Conservation (phyloP, 2,888 invertebrate species). For the Linnaemya tessellans region DNA sequence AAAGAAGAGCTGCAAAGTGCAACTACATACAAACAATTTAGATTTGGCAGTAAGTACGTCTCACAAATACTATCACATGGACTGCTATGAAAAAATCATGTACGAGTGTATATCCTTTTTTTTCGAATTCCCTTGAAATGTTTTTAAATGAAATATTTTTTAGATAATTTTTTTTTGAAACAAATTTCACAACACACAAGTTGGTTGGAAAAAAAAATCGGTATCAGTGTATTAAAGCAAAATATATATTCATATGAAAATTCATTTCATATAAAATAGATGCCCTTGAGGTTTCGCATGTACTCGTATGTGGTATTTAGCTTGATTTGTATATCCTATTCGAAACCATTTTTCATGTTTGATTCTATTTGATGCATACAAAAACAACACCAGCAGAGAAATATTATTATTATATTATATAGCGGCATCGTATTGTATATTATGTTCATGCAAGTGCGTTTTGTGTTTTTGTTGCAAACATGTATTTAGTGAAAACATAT, state of each 20-base stretch:
- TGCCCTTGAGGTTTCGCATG: conserved; percentile 43
- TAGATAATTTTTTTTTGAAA: not conserved
- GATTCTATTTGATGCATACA: conserved; percentile 3
- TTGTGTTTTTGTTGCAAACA: not conserved
- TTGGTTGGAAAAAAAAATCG: not conserved
- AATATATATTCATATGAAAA: not conserved
- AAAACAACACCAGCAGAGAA: not conserved
- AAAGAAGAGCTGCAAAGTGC: conserved; percentile 10
- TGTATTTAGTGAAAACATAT: not conserved
- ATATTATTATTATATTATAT: conserved; percentile 34
- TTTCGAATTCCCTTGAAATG: conserved; percentile 3
- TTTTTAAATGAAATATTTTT: conserved; percentile 27
- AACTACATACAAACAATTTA: conserved; percentile 27
- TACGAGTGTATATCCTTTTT: not conserved
- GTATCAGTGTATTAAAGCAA: not conserved
- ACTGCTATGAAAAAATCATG: not conserved
- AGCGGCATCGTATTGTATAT: not conserved
- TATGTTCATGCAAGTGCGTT: not conserved
- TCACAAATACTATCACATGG: conserved; percentile 40
- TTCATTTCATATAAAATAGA: conserved; percentile 48
- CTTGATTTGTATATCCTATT: conserved; percentile 31
- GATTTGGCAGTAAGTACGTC: conserved; percentile 33
- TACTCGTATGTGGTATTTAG: not conserved
- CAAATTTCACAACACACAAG: not conserved
- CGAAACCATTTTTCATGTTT: not conserved